These are phyloP conservation scores for Sylvilagus bachmani DNA, from an alignment of 2,113 vertebrate species.

Conservation along the genomic window DNA sequence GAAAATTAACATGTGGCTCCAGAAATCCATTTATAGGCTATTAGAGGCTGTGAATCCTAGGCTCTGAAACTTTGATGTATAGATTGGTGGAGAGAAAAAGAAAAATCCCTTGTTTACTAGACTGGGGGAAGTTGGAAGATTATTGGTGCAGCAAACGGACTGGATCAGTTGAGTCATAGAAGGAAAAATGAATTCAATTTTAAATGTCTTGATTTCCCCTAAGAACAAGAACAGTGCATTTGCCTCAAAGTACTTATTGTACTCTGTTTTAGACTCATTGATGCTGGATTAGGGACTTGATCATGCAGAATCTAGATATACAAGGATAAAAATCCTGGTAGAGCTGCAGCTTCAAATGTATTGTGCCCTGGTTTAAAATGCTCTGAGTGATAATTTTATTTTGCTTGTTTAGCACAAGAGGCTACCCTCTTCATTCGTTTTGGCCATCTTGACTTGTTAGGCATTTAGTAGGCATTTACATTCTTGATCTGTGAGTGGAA, in stretches of 20 bases:
- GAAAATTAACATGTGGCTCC: background rate
- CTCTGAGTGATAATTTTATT: background rate
- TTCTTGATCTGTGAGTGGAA: constrained; percentile 61
- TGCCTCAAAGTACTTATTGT: background rate
- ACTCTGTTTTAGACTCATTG: background rate
- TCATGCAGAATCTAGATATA: background rate
- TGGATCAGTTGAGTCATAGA: background rate
- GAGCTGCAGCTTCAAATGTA: background rate
- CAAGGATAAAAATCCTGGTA: background rate
- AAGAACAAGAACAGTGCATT: background rate
- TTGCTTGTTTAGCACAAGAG: constrained; percentile 32
- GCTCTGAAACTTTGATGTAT: background rate
- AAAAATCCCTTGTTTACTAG: background rate
- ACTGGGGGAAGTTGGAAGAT: background rate
- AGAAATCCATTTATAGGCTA: background rate
- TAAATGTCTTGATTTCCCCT: background rate
- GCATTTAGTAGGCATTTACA: background rate
- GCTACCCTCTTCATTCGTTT: background rate
- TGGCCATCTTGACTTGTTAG: background rate
- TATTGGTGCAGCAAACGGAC: background rate
- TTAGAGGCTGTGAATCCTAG: background rate
- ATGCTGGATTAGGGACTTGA: background rate
- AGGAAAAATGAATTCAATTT: background rate
- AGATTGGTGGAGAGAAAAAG: background rate
- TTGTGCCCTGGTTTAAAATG: background rate